phyloP scores from a whole-genome alignment of 2,888 invertebrate genomes.

The Agrotis exclamationis region DNA sequence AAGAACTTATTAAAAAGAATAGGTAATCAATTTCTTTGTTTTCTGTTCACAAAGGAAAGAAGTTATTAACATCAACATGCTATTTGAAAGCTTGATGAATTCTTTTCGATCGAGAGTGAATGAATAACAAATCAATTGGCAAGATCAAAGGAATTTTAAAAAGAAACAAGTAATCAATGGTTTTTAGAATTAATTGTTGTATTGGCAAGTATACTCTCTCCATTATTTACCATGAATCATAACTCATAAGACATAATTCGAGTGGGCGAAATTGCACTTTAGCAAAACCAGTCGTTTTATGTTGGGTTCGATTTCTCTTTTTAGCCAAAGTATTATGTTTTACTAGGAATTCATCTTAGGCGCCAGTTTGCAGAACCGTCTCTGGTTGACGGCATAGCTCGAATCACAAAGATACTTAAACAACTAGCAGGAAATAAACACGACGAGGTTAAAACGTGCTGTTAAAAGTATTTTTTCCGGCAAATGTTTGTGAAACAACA shows the following conservation, averaged over 20 bases:
- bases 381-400: no score
- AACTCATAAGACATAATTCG: no score
- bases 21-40: slow-evolving; percentile 43
- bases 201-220: background rate
- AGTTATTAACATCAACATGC: slow-evolving; percentile 44
- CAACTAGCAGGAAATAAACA: no score
- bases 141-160: slow-evolving; percentile 15
- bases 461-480: no score
- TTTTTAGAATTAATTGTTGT: background rate
- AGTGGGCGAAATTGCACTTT: no score
- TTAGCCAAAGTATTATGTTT: no score
- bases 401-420: no score
- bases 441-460: no score
- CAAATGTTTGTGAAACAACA: no score
- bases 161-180: slow-evolving; percentile 4
- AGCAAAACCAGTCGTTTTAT: no score
- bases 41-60: slow-evolving; percentile 26
- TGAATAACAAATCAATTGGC: slow-evolving; percentile 16
- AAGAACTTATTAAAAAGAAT: slow-evolving; percentile 35
- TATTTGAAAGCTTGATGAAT: slow-evolving; percentile 15
- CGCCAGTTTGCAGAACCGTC: no score
- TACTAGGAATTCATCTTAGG: no score
- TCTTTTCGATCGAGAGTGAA: slow-evolving; percentile 12
- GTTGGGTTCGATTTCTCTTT: background rate
- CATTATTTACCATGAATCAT: background rate